Evolutionary conservation across 1,140 invertebrate genomes (phyloP), one percentile per base, ranked within the genome.

Genomic region (Araneus ventricosus): DNA sequence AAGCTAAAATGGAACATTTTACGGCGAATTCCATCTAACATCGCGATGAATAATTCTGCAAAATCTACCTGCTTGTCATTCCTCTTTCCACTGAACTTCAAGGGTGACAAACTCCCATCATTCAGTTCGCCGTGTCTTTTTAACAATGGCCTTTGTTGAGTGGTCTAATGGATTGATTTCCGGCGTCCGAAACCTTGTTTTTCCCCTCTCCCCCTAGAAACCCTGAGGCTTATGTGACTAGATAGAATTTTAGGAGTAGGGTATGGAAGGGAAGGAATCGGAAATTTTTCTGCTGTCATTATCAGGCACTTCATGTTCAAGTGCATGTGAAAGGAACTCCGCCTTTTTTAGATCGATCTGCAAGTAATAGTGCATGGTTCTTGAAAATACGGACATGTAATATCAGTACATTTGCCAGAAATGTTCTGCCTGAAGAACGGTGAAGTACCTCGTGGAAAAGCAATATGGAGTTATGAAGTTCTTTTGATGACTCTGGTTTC

Each of bases 121-220:
- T 24, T 30, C 39, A 10, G 20, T n/a, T 41, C 39, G 20, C 52
- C 85, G 22, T 45, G 52, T 61, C 10, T 63, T 61, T 37, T 10
- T 87, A 87, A 87, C 85, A 87, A 87, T 87, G 57, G 57, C 85
- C 85, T 61, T 87, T 87, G 59, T 61, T 39, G 39, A 61, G 57
- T 61, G 59, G 6, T 87, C 57, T 87, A 87, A 87, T 87, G 85
- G 85, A 87, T 87, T 87, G 85, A 87, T 87, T 87, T 87, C 85
- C 85, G 85, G 85, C 52, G 8, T 8, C 30, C 27, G n/a, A 37
- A 61, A 82, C 17, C n/a, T 45, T 20, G 6, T 45, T 37, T 61
- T 86, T 41, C 24, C 30, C 3, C 80, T 82, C 24, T 45, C 10
- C 8, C 41, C 37, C 41, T n/a, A n/a, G 24, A 30, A 30, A n/a